Conservation (phyloP, 1,140 invertebrate genomes). For the Hermatobates lingyangjiaoensis region DNA sequence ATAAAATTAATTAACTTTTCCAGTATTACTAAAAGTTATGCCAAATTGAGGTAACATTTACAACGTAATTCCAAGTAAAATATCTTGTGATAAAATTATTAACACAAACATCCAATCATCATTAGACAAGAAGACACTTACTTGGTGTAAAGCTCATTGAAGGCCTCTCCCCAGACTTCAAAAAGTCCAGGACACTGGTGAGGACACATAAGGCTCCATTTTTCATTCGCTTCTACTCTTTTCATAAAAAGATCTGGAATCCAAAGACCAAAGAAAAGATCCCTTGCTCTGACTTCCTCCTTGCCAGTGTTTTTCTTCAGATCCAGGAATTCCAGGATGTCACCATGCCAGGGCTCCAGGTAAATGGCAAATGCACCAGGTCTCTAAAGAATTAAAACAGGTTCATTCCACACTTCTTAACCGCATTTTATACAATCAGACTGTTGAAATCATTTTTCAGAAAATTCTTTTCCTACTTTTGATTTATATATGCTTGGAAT, state of each 20-base stretch:
- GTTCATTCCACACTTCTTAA: background rate
- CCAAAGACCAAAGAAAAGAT: constrained; percentile 97
- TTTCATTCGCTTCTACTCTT: constrained; percentile 66
- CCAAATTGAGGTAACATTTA: too few relatives aligned
- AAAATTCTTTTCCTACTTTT: background rate
- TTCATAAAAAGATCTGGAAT: constrained; percentile 98
- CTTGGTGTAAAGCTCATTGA: constrained; percentile 72
- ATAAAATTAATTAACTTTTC: too few relatives aligned
- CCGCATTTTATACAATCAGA: background rate
- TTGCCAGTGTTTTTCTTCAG: constrained; percentile 85
- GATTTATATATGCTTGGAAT: too few relatives aligned
- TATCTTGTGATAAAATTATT: too few relatives aligned
- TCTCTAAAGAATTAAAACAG: constrained; percentile 29
- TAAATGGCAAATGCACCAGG: constrained; percentile 99
- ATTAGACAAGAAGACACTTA: constrained; percentile 27
- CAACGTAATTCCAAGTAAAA: too few relatives aligned
- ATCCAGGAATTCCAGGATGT: constrained; percentile 90
- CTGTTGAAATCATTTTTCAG: background rate
- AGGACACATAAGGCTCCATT: constrained; percentile 96
- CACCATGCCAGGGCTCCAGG: constrained; percentile 96
- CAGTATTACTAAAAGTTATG: too few relatives aligned
- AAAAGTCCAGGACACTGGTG: constrained; percentile 74
- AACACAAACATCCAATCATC: too few relatives aligned
- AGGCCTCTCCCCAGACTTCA: constrained; percentile 88
- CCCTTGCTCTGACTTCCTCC: constrained; percentile 80